Conservation (phyloP, 2,888 invertebrate genomes). For the Desoria tigrina region DNA sequence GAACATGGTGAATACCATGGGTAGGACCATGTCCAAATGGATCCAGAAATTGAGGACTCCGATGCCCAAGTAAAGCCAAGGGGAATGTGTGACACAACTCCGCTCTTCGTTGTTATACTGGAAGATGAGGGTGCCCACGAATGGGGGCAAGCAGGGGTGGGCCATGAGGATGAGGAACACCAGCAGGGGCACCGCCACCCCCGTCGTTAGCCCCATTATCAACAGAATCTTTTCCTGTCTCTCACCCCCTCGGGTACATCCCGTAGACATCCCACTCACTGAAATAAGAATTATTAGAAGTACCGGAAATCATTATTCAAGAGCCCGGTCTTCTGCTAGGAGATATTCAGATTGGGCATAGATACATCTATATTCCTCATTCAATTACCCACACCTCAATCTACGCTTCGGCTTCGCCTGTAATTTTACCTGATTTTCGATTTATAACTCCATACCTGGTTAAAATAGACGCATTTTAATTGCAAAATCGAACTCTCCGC, state of each 20-base stretch:
- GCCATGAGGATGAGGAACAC: conserved; percentile 34
- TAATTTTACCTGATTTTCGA: no score
- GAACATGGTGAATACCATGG: conserved; percentile 35
- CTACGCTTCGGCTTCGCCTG: no score
- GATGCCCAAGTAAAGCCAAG: conserved; percentile 17
- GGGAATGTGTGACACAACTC: conserved; percentile 17
- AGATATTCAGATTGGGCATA: no score
- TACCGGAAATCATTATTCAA: no score
- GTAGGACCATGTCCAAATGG: conserved; percentile 37
- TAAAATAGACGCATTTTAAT: no score
- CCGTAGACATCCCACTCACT: neutral
- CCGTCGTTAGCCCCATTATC: conserved; percentile 24
- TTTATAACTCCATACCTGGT: no score
- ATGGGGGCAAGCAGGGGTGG: conserved; percentile 32
- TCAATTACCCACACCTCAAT: no score
- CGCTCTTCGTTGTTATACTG: conserved; percentile 16
- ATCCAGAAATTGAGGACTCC: conserved; percentile 27
- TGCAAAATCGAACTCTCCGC: no score
- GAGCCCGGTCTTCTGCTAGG: no score
- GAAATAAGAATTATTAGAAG: no score
- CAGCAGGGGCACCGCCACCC: conserved; percentile 21
- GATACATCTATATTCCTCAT: no score
- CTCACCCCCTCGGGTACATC: conserved; percentile 10
- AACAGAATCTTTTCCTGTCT: conserved; percentile 22
- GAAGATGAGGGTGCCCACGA: conserved; percentile 30